Percentiles rank a stretch among this genome's conserved stretches.
Evolutionary conservation across 2,113 vertebrate species (phyloP).

Genomic region (Phalacrocorax aristotelis): DNA sequence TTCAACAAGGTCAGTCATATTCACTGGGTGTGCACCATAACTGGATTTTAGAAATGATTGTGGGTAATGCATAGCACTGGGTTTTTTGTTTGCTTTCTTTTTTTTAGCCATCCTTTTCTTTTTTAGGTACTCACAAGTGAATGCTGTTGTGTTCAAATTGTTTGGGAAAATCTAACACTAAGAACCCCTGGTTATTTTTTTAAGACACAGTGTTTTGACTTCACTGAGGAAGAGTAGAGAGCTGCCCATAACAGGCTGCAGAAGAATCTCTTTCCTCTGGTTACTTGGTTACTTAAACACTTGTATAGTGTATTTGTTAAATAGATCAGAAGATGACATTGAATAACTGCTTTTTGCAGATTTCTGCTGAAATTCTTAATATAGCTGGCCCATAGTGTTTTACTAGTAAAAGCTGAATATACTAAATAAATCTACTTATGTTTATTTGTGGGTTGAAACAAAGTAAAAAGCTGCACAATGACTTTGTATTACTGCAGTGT

Average conservation of each 20-base stretch:
- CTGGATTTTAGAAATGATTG: background rate
- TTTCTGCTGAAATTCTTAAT: background rate
- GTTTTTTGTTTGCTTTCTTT: background rate
- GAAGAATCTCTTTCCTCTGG: background rate
- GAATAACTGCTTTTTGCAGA: background rate
- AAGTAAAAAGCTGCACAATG: background rate
- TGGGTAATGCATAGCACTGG: background rate
- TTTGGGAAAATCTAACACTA: background rate
- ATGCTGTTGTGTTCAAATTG: background rate
- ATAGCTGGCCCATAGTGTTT: background rate
- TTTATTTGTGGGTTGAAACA: background rate
- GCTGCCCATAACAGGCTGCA: background rate
- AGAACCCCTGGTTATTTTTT: background rate
- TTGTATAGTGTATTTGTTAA: background rate
- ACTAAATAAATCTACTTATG: background rate
- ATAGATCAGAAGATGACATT: background rate
- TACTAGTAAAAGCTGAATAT: background rate
- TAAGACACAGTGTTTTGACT: background rate
- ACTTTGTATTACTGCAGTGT: background rate
- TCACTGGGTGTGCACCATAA: background rate
- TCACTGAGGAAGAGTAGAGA: background rate
- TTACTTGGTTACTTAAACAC: background rate
- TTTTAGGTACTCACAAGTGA: background rate
- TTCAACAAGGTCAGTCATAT: background rate
- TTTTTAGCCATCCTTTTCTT: background rate